Percentiles rank a stretch among this genome's conserved stretches.
These are phyloP conservation scores for Bolinopsis microptera DNA, from an alignment of 37 sponge, comb jelly and placozoan species.

Conservation along the genomic window DNA sequence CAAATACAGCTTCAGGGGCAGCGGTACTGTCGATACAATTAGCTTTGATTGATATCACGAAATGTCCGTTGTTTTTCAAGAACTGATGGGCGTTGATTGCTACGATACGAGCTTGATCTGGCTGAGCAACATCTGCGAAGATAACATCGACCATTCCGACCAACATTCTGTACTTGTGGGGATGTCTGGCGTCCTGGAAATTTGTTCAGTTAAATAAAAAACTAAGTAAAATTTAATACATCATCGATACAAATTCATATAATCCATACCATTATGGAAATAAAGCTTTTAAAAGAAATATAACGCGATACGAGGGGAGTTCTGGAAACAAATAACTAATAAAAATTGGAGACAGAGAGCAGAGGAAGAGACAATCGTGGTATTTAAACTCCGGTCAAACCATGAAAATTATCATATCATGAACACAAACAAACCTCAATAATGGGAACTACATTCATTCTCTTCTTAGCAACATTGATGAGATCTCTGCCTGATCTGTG, in stretches of 20 bases:
- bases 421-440: conserved; percentile 81
- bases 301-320: no score
- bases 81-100: conserved; percentile 93
- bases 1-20: conserved; percentile 96
- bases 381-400: no score
- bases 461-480: conserved; percentile 98
- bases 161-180: conserved; percentile 98
- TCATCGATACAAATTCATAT: no score
- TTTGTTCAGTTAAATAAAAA: no score
- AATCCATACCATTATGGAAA: no score
- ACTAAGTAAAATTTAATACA: no score
- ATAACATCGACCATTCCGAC: conserved; percentile 97
- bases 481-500: conserved; percentile 95
- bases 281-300: no score
- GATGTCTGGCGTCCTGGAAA: conserved; percentile 87
- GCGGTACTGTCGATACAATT: conserved; percentile 98
- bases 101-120: conserved; percentile 96
- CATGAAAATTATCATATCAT: no score
- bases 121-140: conserved; percentile 99
- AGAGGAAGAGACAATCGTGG: no score
- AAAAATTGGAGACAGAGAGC: no score
- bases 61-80: conserved; percentile 94
- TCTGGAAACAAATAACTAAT: no score
- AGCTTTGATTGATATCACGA: conserved; percentile 98
- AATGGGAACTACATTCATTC: conserved; percentile 96